These are phyloP conservation scores for Meriones unguiculatus DNA, from an alignment of 2,113 vertebrate species.

Conservation along the genomic window DNA sequence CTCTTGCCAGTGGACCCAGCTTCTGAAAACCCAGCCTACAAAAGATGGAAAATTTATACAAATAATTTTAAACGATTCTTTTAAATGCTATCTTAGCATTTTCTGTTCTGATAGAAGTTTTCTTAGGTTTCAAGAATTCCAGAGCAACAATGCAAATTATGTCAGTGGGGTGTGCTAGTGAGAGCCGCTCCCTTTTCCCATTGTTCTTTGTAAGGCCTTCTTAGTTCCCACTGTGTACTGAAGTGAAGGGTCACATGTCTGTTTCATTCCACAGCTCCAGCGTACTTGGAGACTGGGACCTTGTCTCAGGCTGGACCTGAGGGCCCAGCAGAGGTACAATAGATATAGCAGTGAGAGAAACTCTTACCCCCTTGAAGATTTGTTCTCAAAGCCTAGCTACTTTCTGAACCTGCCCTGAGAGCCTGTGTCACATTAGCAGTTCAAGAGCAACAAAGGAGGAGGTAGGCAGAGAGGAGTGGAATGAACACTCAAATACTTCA, in stretches of 20 bases:
- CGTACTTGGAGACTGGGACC: too few relatives aligned
- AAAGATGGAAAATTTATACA: slow-evolving; percentile 28
- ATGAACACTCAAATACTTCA: neutral
- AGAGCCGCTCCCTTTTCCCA: neutral
- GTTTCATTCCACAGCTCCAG: neutral
- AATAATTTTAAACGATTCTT: neutral
- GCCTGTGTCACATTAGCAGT: neutral
- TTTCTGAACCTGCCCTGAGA: neutral
- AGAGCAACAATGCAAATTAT: slow-evolving; percentile 41
- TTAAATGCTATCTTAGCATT: neutral
- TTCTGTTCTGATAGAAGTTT: slow-evolving; percentile 38
- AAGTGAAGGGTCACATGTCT: rapidly evolving
- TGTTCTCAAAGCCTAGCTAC: neutral
- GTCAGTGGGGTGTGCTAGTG: neutral
- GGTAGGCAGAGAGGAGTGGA: neutral
- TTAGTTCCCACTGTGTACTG: neutral
- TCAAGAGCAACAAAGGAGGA: neutral
- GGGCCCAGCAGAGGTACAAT: neutral
- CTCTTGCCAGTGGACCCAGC: neutral
- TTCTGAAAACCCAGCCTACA: slow-evolving; percentile 49
- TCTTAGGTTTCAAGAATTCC: slow-evolving; percentile 54
- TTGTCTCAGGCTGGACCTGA: neutral
- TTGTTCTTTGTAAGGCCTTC: neutral
- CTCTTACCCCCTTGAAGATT: neutral
- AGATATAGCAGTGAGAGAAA: neutral